Conservation (phyloP, 2,113 vertebrate species). For the Glareola pratincola region DNA sequence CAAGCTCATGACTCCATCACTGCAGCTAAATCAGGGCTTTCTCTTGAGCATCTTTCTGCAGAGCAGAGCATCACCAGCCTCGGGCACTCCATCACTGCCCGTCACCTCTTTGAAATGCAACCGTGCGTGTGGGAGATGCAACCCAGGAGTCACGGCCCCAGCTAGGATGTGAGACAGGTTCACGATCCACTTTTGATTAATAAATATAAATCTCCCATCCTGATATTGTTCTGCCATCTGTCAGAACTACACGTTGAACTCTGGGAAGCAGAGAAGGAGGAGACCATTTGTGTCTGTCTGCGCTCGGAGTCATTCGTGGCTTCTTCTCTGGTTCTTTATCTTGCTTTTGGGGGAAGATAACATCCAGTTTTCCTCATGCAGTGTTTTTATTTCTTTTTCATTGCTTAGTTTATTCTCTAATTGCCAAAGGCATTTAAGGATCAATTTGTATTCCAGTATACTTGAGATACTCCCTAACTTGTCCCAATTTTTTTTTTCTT, state of each 20-base stretch:
- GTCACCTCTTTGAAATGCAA: accelerated
- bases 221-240: neutral
- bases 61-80: neutral
- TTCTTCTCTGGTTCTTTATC: neutral
- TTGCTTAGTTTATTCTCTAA: neutral
- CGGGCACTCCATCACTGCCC: neutral
- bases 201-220: neutral
- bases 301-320: neutral
- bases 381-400: neutral
- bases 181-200: accelerated
- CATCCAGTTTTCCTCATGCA: neutral
- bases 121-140: accelerated
- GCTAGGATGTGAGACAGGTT: neutral
- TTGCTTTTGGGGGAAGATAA: neutral
- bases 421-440: neutral
- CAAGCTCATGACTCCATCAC: accelerated
- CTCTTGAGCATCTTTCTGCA: neutral
- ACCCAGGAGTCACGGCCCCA: neutral
- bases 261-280: neutral
- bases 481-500: neutral
- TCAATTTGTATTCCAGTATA: neutral
- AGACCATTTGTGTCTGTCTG: neutral
- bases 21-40: neutral
- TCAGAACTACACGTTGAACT: neutral
- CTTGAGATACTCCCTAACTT: neutral